Conservation (phyloP, 2,888 invertebrate species). For the Abrostola tripartita region DNA sequence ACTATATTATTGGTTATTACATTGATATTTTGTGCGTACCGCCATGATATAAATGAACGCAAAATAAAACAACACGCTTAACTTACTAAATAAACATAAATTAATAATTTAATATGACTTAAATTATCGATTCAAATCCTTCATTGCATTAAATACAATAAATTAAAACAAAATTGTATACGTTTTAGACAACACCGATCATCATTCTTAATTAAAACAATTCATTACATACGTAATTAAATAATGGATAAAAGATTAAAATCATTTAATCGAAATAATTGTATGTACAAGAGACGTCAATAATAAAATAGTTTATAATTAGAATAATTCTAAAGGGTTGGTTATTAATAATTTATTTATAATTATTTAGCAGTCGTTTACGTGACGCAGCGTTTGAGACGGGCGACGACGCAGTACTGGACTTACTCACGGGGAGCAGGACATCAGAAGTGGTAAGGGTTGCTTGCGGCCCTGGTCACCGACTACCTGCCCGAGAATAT, state of each 20-base stretch:
- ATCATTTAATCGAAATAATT: conserved; percentile 52
- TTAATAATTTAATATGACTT: conserved; percentile 63
- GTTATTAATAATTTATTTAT: conserved; percentile 51
- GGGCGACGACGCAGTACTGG: conserved; percentile 25
- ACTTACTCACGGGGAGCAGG: conserved; percentile 40
- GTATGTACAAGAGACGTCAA: conserved; percentile 52
- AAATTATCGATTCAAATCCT: conserved; percentile 73
- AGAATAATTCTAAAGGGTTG: conserved; percentile 44
- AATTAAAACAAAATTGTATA: conserved; percentile 59
- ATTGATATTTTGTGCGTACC: conserved; percentile 64
- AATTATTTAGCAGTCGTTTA: conserved; percentile 54
- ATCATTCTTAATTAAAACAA: conserved; percentile 45
- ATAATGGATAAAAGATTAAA: conserved; percentile 55
- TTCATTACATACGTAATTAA: conserved; percentile 54
- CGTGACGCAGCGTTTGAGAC: conserved; percentile 35
- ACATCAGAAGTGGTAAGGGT: conserved; percentile 42
- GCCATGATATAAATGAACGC: conserved; percentile 46
- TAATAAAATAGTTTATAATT: conserved; percentile 42
- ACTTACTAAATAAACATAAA: conserved; percentile 58
- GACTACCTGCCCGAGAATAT: conserved; percentile 93
- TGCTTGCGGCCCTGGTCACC: conserved; percentile 41
- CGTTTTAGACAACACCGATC: conserved; percentile 48
- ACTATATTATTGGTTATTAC: conserved; percentile 50
- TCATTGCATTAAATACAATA: conserved; percentile 65
- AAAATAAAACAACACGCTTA: conserved; percentile 46